phyloP scores from a whole-genome alignment of 2,113 vertebrate species.

The Hydropotes inermis region DNA sequence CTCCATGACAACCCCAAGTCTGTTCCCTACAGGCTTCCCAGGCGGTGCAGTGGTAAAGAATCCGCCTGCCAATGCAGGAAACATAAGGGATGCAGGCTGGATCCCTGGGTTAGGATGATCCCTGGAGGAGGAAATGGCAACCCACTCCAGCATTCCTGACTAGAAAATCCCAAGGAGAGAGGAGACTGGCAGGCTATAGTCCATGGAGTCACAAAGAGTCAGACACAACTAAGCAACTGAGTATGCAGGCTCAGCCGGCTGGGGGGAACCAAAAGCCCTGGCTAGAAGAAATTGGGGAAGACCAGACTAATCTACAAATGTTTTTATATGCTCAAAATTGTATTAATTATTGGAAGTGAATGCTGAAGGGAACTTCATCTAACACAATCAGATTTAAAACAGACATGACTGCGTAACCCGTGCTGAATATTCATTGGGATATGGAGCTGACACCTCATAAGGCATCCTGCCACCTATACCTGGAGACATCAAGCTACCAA shows the following conservation, averaged over 20 bases:
- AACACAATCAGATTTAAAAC: neutral
- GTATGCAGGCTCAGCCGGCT: neutral
- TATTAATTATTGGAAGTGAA: neutral
- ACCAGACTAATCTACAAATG: neutral
- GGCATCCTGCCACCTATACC: neutral
- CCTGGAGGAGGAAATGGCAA: neutral
- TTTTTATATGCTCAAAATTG: neutral
- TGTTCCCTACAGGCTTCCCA: neutral
- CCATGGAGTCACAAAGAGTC: neutral
- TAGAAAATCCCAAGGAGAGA: neutral
- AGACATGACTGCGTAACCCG: fast-evolving
- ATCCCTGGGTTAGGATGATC: neutral
- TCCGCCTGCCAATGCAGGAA: neutral
- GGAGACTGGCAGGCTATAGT: neutral
- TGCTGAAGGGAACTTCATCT: neutral
- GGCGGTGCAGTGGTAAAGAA: neutral
- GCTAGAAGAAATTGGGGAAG: neutral
- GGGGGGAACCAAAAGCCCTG: neutral
- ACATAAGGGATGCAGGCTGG: neutral
- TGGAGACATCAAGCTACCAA: neutral
- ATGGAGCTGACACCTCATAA: neutral
- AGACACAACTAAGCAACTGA: neutral
- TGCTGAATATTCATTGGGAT: neutral
- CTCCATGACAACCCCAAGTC: neutral
- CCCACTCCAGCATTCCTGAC: neutral